Evolutionary conservation across 2,113 vertebrate genomes (phyloP).

Genomic region (Vireo altiloquus): DNA sequence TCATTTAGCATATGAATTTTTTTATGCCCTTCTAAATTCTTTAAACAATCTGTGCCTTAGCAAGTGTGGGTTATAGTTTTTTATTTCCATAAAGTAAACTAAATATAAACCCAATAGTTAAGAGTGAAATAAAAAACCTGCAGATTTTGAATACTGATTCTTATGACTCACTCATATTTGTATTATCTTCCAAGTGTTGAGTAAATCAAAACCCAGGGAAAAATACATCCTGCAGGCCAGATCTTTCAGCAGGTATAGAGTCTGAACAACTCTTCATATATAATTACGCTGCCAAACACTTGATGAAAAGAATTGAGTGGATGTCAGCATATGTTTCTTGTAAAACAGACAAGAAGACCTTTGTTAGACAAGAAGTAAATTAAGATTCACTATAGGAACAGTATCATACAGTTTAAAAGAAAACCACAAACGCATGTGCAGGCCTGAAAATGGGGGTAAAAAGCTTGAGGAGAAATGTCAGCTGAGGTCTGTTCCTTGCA

Average conservation of each 20-base stretch:
- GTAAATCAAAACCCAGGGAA: not conserved
- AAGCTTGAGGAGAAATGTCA: not conserved
- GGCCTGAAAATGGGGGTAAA: not conserved
- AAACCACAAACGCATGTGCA: slow-evolving; percentile 9
- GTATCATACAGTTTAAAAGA: not conserved
- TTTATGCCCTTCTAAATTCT: not conserved
- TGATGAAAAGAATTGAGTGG: not conserved
- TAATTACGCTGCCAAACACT: not conserved
- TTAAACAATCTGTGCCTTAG: not conserved
- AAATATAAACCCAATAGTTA: not conserved
- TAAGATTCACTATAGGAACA: not conserved
- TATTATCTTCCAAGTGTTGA: not conserved
- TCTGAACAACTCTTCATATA: not conserved
- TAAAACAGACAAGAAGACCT: not conserved
- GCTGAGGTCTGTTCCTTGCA: not conserved
- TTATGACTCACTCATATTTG: not conserved
- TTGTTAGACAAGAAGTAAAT: slow-evolving; percentile 9
- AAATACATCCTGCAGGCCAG: not conserved
- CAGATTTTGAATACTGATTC: not conserved
- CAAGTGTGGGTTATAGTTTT: not conserved
- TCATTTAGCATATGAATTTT: not conserved
- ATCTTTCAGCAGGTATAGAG: slow-evolving; percentile 10
- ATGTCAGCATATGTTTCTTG: not conserved
- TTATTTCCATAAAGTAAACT: not conserved
- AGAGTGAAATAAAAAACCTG: not conserved